Percentiles rank a stretch among this genome's conserved stretches.
Conservation (phyloP, 2,888 invertebrate species). For the Lissocephala sabroskyi region DNA sequence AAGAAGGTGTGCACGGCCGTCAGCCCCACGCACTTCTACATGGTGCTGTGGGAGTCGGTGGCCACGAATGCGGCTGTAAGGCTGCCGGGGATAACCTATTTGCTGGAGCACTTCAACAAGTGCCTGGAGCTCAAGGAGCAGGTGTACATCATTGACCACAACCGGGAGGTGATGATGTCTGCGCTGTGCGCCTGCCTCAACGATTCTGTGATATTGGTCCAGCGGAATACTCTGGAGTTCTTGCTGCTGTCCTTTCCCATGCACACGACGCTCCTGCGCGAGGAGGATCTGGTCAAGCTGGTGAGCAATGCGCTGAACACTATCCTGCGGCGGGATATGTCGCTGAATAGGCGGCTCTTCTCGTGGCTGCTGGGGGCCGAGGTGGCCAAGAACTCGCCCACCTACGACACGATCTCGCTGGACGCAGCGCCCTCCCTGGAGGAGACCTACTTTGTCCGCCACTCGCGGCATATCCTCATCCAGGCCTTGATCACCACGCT, state of each 20-base stretch:
- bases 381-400: conserved; percentile 74
- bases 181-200: conserved; percentile 86
- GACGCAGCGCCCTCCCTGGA: conserved; percentile 35
- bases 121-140: conserved; percentile 86
- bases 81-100: conserved; percentile 86
- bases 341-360: conserved; percentile 87
- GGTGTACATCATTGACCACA: conserved; percentile 85
- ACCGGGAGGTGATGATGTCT: conserved; percentile 86
- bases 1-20: conserved; percentile 80
- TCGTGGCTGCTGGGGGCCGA: conserved; percentile 88
- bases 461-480: conserved; percentile 79
- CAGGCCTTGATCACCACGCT: conserved; percentile 78
- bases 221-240: conserved; percentile 88
- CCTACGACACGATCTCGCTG: conserved; percentile 56
- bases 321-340: conserved; percentile 90
- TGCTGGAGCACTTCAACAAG: conserved; percentile 85
- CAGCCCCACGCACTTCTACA: conserved; percentile 85
- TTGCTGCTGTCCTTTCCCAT: conserved; percentile 87
- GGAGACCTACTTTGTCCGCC: conserved; percentile 77
- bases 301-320: conserved; percentile 82
- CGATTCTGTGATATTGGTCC: conserved; percentile 86
- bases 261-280: conserved; percentile 81
- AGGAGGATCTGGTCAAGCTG: conserved; percentile 80
- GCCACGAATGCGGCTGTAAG: conserved; percentile 85
- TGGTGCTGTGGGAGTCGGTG: conserved; percentile 90